phyloP scores from a whole-genome alignment of 2,888 invertebrate species.

The Cephus pulcher region DNA sequence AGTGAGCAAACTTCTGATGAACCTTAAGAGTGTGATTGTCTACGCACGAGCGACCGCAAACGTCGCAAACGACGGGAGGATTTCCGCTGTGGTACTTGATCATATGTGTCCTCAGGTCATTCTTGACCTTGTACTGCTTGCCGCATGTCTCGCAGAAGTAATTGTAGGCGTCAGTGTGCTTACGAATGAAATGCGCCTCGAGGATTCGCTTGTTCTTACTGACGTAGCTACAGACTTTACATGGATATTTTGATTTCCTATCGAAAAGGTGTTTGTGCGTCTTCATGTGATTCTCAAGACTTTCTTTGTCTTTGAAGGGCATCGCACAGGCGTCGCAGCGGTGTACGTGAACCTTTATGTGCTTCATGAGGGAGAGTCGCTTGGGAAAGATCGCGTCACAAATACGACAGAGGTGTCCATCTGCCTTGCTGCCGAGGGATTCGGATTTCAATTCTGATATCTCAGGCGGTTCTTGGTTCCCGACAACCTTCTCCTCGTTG shows the following conservation, averaged over 20 bases:
- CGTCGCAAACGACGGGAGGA: constrained; percentile 21
- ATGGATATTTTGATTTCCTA: not conserved
- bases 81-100: constrained; percentile 20
- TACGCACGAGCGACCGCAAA: constrained; percentile 21
- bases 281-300: not conserved
- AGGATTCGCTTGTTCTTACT: not conserved
- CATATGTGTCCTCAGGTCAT: constrained; percentile 17
- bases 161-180: constrained; percentile 8
- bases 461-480: not conserved
- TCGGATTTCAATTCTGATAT: not conserved
- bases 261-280: not conserved
- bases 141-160: constrained; percentile 17
- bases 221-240: not conserved
- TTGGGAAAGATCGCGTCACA: constrained; percentile 1
- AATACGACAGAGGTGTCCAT: not conserved
- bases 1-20: constrained; percentile 19
- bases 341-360: not conserved
- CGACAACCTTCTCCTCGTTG: not conserved
- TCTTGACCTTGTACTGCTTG: constrained; percentile 18
- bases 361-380: not conserved
- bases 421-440: no score
- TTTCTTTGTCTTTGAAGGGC: not conserved
- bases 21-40: constrained; percentile 16
- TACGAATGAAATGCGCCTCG: not conserved
- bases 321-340: not conserved